Conservation (phyloP, 1,140 invertebrate genomes). For the Ips typographus region DNA sequence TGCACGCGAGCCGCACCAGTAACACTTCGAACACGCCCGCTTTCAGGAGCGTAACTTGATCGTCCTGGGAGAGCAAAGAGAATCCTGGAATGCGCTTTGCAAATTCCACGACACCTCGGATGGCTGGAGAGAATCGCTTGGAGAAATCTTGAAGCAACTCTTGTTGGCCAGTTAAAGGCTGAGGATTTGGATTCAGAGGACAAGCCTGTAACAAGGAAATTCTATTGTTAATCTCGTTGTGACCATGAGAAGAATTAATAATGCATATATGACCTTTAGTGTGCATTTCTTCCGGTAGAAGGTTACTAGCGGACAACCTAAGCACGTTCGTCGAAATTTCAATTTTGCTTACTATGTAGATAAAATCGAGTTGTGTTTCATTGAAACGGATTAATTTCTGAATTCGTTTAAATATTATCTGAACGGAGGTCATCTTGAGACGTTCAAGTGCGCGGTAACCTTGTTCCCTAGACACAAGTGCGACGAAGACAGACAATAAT, state of each 20-base stretch:
- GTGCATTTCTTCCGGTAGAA: no score
- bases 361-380: not conserved
- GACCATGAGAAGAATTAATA: no score
- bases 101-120: slow-evolving; percentile 96
- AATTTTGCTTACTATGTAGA: no score
- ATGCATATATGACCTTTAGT: not conserved
- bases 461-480: slow-evolving; percentile 36
- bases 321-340: no score
- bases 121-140: slow-evolving; percentile 91
- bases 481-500: slow-evolving; percentile 36
- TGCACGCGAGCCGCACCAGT: slow-evolving; percentile 88
- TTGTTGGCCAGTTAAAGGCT: slow-evolving; percentile 74
- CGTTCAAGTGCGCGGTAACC: slow-evolving; percentile 41
- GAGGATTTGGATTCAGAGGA: slow-evolving; percentile 90
- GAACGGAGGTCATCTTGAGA: slow-evolving; percentile 24
- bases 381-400: slow-evolving; percentile 12
- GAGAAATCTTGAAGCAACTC: slow-evolving; percentile 85
- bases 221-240: no score
- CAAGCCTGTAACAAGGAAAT: slow-evolving; percentile 76
- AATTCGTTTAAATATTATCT: slow-evolving; percentile 5
- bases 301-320: no score
- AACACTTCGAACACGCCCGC: slow-evolving; percentile 93
- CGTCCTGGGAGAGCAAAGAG: slow-evolving; percentile 89
- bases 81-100: slow-evolving; percentile 97
- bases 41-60: slow-evolving; percentile 95